A percentile compares a stretch with the other conserved stretches of the same genome.
Evolutionary conservation across 2,113 vertebrate species (phyloP).

Genomic region (Artemisiospiza belli): DNA sequence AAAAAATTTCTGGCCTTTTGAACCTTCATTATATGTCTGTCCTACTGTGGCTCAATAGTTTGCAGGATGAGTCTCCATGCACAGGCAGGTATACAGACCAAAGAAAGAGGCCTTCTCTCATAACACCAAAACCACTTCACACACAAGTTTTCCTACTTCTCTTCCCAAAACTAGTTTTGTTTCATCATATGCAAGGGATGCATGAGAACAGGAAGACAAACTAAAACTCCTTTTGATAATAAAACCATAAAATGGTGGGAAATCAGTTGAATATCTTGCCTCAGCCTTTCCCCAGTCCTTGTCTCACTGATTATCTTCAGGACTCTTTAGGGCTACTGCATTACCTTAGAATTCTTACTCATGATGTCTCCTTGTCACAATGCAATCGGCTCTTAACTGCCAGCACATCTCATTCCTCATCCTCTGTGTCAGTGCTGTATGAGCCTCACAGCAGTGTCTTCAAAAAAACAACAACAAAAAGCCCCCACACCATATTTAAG

Average conservation of each 20-base stretch:
- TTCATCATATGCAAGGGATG: not conserved
- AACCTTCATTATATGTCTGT: not conserved
- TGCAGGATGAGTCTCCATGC: not conserved
- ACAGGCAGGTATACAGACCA: not conserved
- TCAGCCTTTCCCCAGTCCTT: not conserved
- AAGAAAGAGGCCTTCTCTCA: not conserved
- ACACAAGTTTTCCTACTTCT: not conserved
- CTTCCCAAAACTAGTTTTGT: not conserved
- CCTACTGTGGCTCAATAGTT: not conserved
- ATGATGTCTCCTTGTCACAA: not conserved
- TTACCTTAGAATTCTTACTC: not conserved
- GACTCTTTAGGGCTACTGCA: not conserved
- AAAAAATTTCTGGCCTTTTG: not conserved
- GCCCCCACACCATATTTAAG: slow-evolving; percentile 21
- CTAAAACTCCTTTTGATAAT: not conserved
- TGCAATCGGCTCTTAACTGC: not conserved
- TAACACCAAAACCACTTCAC: not conserved
- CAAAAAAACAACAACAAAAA: not conserved
- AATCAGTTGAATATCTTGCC: not conserved
- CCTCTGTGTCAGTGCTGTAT: not conserved
- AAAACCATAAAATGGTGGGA: not conserved
- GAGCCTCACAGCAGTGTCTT: slow-evolving; percentile 3
- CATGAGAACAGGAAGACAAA: not conserved
- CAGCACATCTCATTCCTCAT: slow-evolving; percentile 25
- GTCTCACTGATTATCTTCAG: not conserved